Conservation (phyloP, 1,140 invertebrate genomes). For the Conopomorpha cramerella region DNA sequence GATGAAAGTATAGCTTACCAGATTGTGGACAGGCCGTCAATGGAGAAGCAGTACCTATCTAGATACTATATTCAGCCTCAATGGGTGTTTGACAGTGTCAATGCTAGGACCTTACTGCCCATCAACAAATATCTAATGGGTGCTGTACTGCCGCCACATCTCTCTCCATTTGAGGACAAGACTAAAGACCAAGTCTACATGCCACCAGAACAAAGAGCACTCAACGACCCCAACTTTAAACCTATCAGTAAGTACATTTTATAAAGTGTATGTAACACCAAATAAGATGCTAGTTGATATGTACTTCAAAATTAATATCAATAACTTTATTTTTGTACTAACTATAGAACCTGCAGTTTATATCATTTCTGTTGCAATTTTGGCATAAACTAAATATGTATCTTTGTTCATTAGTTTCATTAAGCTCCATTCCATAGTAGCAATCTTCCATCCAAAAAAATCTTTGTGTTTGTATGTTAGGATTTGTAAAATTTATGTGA, state of each 20-base stretch:
- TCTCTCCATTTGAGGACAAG: constrained; percentile 91
- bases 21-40: constrained; percentile 89
- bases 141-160: constrained; percentile 87
- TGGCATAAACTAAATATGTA: no score
- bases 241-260: constrained; percentile 26
- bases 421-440: no score
- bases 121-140: constrained; percentile 95
- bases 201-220: constrained; percentile 83
- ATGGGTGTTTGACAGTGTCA: constrained; percentile 98
- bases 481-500: no score
- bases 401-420: no score
- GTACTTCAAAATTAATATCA: no score
- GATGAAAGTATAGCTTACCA: constrained; percentile 97
- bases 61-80: constrained; percentile 99
- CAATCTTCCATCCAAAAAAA: no score
- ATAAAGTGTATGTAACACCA: no score
- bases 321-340: not conserved
- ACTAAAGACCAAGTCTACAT: constrained; percentile 81
- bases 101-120: constrained; percentile 82
- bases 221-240: constrained; percentile 68
- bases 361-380: no score
- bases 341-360: no score
- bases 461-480: no score
- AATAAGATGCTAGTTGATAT: no score
- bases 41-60: constrained; percentile 84